Percentiles rank a stretch among this genome's conserved stretches.
phyloP scores from a whole-genome alignment of 1,140 invertebrate species.

The Lycorma delicatula region DNA sequence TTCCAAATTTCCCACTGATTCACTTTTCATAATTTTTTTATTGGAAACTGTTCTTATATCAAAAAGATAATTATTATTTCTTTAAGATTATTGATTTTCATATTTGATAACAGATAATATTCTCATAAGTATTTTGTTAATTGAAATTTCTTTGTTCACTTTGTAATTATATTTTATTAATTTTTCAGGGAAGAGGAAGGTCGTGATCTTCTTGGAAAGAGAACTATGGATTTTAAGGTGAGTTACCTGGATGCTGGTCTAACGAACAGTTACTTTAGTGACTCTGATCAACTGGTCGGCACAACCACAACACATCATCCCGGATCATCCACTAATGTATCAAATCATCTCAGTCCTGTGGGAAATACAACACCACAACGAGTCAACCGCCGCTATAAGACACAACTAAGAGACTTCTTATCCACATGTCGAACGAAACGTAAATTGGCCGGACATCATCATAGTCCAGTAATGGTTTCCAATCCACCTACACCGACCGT shows the following conservation, averaged over 20 bases:
- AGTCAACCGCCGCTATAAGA: slow-evolving; percentile 82
- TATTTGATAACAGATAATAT: no score
- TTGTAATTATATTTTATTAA: slow-evolving; percentile 5
- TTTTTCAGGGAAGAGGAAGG: slow-evolving; percentile 92
- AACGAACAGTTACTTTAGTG: slow-evolving; percentile 81
- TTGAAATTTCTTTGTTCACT: no score
- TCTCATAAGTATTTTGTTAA: no score
- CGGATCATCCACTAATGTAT: slow-evolving; percentile 17
- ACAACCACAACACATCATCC: slow-evolving; percentile 40
- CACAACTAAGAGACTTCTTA: slow-evolving; percentile 83
- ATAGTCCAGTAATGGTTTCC: slow-evolving; percentile 35
- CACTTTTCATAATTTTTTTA: no score
- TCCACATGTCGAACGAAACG: slow-evolving; percentile 86
- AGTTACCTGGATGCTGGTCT: slow-evolving; percentile 90
- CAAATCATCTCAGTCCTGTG: background rate
- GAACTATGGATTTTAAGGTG: slow-evolving; percentile 98
- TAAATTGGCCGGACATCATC: slow-evolving; percentile 52
- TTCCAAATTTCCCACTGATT: no score
- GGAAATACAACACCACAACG: slow-evolving; percentile 50
- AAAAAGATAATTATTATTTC: no score
- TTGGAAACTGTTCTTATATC: no score
- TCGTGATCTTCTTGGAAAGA: slow-evolving; percentile 86
- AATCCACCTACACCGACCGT: slow-evolving; percentile 39
- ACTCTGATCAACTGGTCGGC: slow-evolving; percentile 68
- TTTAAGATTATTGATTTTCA: no score